Conservation (phyloP, 2,113 vertebrate species). For the Galeopterus variegatus region DNA sequence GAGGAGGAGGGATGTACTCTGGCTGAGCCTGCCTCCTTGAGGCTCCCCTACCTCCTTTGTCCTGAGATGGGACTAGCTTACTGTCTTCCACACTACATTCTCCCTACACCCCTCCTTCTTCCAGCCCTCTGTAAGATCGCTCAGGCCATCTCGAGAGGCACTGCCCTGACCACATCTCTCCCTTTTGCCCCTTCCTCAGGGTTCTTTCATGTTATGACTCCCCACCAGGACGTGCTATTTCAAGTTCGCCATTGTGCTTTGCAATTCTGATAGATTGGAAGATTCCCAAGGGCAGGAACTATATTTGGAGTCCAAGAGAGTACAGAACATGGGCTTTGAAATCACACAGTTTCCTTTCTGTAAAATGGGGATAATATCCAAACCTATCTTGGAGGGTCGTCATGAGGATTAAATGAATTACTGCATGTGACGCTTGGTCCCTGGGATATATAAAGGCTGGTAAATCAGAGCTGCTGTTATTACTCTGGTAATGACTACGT, state of each 20-base stretch:
- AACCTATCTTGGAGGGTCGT: neutral
- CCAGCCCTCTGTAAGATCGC: neutral
- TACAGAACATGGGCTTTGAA: neutral
- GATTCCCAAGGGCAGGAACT: conserved; percentile 29
- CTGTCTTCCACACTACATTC: neutral
- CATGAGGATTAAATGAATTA: neutral
- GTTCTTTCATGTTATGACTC: neutral
- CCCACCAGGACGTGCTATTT: neutral
- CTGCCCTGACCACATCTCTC: neutral
- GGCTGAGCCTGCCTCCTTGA: neutral
- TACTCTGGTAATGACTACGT: neutral
- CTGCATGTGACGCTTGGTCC: neutral
- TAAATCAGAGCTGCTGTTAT: neutral
- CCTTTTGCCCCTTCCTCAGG: neutral
- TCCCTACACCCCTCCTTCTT: neutral
- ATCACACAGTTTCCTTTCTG: neutral
- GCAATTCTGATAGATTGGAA: conserved; percentile 37
- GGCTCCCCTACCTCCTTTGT: neutral
- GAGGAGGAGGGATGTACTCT: neutral
- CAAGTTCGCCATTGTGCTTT: neutral
- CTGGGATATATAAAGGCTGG: neutral
- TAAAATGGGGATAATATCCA: neutral
- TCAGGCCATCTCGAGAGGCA: neutral
- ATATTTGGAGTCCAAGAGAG: neutral
- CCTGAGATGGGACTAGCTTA: neutral